Evolutionary conservation across 2,888 invertebrate species (phyloP), one percentile per base, ranked within the genome.

Genomic region (Myathropa florea): DNA sequence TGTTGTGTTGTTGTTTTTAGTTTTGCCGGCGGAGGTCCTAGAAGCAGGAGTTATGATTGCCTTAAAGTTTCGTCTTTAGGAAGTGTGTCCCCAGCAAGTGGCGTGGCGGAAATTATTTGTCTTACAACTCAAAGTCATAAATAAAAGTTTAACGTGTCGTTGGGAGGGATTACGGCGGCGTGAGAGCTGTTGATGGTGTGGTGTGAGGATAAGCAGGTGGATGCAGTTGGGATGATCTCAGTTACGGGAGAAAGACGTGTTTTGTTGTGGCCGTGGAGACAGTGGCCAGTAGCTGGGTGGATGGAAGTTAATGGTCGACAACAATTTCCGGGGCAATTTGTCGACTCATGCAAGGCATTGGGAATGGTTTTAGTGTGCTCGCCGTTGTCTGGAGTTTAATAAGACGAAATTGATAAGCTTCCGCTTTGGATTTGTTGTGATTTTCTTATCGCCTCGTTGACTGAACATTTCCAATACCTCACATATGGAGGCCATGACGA

Each of bases 101-200:
- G 36, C 23, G 36, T 36, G 63, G 24, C 18, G 36, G 39, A 39
- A 64, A 64, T 64, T 64, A 64, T 64, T 64, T 39, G 23, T 36
- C 39, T 64, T 24, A 21, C n/a, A 36, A 7, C 36, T 24, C 3
- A n/a, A 24, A 64, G 9, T 24, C 36, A 64, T 64, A 24, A 64
- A 64, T 64, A 64, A 64, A 23, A 33, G 26, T 46, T 46, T 46
- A 46, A 46, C 46, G 46, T 46, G 46, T 7, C 7, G 46, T 46
- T 46, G n/a, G 39, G n/a, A 2, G 46, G 18, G 0, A 0, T 4
- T 18, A 3, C 0, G 33, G 33, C 3, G 3, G 39, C 14, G 14
- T 4, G 39, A 14, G 39, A 14, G 39, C 4, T 12, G 14, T 1
- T 2, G 14, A 30, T 30, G 3, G 30, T 30, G 3, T 30, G 14